Conservation (phyloP, 2,888 invertebrate species). For the Meloe dianella region DNA sequence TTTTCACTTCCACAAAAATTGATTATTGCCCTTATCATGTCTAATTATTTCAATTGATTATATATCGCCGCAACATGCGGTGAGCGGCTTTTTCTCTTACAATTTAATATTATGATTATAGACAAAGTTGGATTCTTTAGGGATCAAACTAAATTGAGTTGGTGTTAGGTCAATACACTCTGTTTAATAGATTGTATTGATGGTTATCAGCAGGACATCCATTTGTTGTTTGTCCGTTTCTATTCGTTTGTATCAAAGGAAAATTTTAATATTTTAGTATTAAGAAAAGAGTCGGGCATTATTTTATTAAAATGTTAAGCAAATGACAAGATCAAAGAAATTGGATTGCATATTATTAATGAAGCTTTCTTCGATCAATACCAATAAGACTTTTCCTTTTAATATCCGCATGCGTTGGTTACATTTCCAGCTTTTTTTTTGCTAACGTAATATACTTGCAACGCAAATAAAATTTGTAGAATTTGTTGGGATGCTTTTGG, state of each 20-base stretch:
- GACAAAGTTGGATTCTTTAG: background rate
- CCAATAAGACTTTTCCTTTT: too few species aligned
- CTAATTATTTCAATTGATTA: background rate
- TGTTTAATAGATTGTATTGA: background rate
- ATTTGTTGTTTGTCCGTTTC: background rate
- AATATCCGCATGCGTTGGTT: too few species aligned
- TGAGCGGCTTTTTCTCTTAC: background rate
- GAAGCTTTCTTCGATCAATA: too few species aligned
- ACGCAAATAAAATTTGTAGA: too few species aligned
- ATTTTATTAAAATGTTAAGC: background rate
- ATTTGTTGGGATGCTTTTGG: too few species aligned
- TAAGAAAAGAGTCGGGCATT: background rate
- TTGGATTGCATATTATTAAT: too few species aligned
- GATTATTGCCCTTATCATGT: background rate
- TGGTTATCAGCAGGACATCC: background rate
- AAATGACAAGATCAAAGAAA: too few species aligned
- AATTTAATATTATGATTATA: background rate
- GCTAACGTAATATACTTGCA: too few species aligned
- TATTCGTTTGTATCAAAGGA: background rate
- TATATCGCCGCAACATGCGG: background rate
- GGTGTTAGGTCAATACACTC: conserved; percentile 15
- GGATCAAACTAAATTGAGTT: background rate
- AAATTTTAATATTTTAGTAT: too few species aligned
- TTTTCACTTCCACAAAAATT: background rate
- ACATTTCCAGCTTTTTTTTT: too few species aligned